Base-by-base conservation (phyloP, 1,140 invertebrate genomes). In the Tyrophagus putrescentiae region DNA sequence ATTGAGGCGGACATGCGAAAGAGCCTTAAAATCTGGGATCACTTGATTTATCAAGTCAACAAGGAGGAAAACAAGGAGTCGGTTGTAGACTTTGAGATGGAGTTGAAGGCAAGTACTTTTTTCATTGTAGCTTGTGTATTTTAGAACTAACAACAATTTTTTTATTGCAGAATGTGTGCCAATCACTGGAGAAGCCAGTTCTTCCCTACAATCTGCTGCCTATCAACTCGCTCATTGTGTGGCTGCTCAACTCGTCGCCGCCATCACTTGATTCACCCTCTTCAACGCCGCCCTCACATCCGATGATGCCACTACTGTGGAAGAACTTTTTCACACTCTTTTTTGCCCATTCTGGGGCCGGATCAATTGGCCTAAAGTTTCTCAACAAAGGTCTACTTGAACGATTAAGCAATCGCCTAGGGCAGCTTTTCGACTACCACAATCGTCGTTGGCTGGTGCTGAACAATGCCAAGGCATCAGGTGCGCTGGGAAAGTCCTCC, bases 11-110 rank as follows among this genome's bases (percentile, higher is more conserved):
- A 64, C 34, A 32, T 44, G 6, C 16, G 58, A 7, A 50, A 32
- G 27, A 54, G 42, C 5, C 48, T 34, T 23, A 57, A 61, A 25
- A 54, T 59, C n/a, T 64, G 63, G 63, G 62, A 64, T 45, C 7
- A 64, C n/a, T 42, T 64, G 1, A 50, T 64, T 25, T 39, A 28
- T 48, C 21, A 58, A 18, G 39, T 64, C 18, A 64, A 63, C 33
- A 28, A 25, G 28, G 54, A 50, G 31, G 27, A 34, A 25, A 54
- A 6, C n/a, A 18, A 48, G 18, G 7, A 7, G 7, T 21, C 31
- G 7, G 23, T 21, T 48, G 45, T 53, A 21, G 45, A 48, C 31
- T 48, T 48, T 48, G 45, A 48, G 18, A 6, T 48, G 23, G 45
- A 48, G 18, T 18, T 48, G 7, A 48, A 48, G 45, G 45, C 31